Conservation (phyloP, 2,888 invertebrate species). For the Actias luna region DNA sequence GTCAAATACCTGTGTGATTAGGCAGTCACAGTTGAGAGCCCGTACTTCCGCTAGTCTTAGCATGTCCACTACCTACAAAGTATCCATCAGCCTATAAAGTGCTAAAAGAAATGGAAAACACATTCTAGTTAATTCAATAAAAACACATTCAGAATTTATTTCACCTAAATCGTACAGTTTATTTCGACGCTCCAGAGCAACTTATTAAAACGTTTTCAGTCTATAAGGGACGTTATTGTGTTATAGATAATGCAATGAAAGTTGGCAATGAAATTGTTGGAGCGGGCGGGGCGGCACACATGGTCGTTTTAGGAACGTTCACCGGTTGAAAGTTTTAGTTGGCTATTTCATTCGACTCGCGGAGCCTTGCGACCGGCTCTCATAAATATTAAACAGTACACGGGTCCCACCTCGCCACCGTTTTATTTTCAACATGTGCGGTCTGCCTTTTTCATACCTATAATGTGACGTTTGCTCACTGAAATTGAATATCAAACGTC, state of each 20-base stretch:
- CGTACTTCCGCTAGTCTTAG: no score
- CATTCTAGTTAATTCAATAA: no score
- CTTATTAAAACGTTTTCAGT: conserved; percentile 10
- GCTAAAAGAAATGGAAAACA: no score
- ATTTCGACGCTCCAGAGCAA: background rate
- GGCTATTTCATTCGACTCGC: conserved; percentile 44
- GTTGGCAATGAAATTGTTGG: conserved; percentile 47
- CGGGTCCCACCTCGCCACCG: conserved; percentile 40
- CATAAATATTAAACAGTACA: conserved; percentile 60
- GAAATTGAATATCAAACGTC: conserved; percentile 17
- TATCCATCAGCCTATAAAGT: no score
- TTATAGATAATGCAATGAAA: conserved; percentile 38
- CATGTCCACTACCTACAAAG: no score
- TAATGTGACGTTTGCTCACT: conserved; percentile 30
- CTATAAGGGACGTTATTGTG: conserved; percentile 14
- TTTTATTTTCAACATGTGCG: conserved; percentile 52
- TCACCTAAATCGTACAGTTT: background rate
- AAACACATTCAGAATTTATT: background rate
- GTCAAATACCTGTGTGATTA: no score
- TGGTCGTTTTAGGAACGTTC: conserved; percentile 47
- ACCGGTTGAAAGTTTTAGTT: conserved; percentile 49
- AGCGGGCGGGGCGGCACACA: conserved; percentile 29
- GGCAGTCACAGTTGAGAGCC: no score
- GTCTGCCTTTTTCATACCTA: conserved; percentile 40
- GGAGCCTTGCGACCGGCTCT: conserved; percentile 34